Evolutionary conservation across 2,888 invertebrate species (phyloP).

Genomic region (Ethmia dodecea): DNA sequence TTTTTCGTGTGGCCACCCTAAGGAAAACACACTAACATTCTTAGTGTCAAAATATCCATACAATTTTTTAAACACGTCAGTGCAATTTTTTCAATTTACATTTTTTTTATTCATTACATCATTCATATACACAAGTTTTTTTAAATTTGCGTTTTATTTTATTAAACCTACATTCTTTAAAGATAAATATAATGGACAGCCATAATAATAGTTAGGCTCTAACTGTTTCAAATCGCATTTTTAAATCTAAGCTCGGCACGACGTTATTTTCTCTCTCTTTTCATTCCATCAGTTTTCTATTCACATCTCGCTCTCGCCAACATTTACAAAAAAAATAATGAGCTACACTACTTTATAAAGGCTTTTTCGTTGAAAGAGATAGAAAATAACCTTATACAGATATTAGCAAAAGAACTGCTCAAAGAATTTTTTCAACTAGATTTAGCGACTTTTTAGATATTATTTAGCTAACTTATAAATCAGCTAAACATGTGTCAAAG

Average conservation of each 20-base stretch:
- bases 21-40: constrained; percentile 8
- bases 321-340: too few relatives aligned
- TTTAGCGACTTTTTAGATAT: too few relatives aligned
- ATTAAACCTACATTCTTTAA: constrained; percentile 15
- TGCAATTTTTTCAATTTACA: constrained; percentile 19
- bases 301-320: too few relatives aligned
- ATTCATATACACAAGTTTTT: constrained; percentile 20
- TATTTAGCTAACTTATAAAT: too few relatives aligned
- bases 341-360: too few relatives aligned
- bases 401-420: too few relatives aligned
- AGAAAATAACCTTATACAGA: too few relatives aligned
- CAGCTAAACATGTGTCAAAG: too few relatives aligned
- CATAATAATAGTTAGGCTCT: constrained; percentile 12
- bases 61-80: constrained; percentile 9
- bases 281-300: too few relatives aligned
- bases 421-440: too few relatives aligned
- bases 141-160: constrained; percentile 16
- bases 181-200: constrained; percentile 17
- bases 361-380: too few relatives aligned
- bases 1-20: constrained; percentile 9
- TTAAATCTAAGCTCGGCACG: not conserved
- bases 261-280: too few relatives aligned
- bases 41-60: constrained; percentile 16
- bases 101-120: constrained; percentile 12
- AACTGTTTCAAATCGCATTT: not conserved